Percentiles rank a stretch among this genome's conserved stretches.
phyloP scores from a whole-genome alignment of 2,113 vertebrate species.

The Xiphophorus couchianus region DNA sequence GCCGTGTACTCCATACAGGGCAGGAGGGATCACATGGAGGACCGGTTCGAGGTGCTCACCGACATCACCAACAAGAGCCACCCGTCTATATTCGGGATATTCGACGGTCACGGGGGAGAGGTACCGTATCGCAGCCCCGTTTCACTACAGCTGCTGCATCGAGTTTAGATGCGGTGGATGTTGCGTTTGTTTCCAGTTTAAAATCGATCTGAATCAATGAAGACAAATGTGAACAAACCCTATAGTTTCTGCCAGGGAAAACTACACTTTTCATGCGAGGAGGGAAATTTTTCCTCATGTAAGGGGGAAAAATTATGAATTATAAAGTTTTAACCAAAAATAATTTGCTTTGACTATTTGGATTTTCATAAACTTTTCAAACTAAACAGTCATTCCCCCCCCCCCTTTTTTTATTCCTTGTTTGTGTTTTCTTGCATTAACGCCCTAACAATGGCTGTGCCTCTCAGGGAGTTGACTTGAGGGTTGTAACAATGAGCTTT shows the following conservation, averaged over 20 bases:
- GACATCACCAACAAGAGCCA: constrained; percentile 95
- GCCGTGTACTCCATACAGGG: constrained; percentile 98
- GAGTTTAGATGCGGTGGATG: background rate
- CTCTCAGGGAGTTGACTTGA: constrained; percentile 36
- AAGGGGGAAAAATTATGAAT: background rate
- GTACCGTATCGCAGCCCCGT: constrained; percentile 68
- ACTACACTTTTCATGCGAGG: background rate
- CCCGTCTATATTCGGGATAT: constrained; percentile 96
- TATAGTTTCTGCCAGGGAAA: too few relatives aligned
- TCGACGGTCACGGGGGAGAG: constrained; percentile 98
- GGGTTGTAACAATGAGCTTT: constrained; percentile 46
- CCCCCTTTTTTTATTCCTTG: too few relatives aligned
- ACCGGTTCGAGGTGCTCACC: constrained; percentile 93
- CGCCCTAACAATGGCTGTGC: constrained; percentile 35
- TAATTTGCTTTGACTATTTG: too few relatives aligned
- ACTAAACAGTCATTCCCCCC: background rate
- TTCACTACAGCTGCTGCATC: constrained; percentile 1
- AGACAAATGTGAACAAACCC: too few relatives aligned
- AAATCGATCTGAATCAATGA: background rate
- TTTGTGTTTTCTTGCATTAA: constrained; percentile 27
- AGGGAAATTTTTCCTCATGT: background rate
- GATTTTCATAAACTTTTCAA: background rate
- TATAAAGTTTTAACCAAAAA: background rate
- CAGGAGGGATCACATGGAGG: constrained; percentile 97
- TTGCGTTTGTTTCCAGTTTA: background rate